Percentiles rank a stretch among this genome's conserved stretches.
phyloP scores from a whole-genome alignment of 2,113 vertebrate species.

The Amazona vittata region DNA sequence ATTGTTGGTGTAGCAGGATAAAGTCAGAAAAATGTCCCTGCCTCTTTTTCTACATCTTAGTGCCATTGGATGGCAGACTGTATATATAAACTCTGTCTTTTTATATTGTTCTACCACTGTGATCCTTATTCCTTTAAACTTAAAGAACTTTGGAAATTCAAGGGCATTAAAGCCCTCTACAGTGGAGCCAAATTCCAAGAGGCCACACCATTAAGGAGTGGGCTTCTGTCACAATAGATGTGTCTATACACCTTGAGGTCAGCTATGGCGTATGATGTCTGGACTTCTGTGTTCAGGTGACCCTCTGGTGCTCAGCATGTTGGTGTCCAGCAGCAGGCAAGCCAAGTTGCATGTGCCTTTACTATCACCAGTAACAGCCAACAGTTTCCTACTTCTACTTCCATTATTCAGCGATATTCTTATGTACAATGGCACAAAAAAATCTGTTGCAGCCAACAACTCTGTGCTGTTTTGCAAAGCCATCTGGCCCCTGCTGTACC shows the following conservation, averaged over 20 bases:
- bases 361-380: background rate
- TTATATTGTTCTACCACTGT: background rate
- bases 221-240: background rate
- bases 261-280: fast-evolving
- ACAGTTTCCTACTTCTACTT: background rate
- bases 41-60: background rate
- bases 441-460: background rate
- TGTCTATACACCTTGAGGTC: background rate
- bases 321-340: background rate
- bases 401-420: background rate
- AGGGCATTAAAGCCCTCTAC: background rate
- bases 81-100: background rate
- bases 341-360: background rate
- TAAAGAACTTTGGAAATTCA: background rate
- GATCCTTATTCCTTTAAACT: background rate
- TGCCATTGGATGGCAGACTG: background rate
- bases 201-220: background rate
- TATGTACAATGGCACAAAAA: no score
- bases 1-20: background rate
- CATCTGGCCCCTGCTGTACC: background rate
- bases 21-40: background rate
- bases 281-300: background rate
- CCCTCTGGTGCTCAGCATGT: background rate
- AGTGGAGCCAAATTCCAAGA: background rate
- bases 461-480: background rate